A percentile compares a stretch with the other conserved stretches of the same genome.
phyloP scores from a whole-genome alignment of 92 coral and sea anemone genomes.

The Heliopora coerulea region DNA sequence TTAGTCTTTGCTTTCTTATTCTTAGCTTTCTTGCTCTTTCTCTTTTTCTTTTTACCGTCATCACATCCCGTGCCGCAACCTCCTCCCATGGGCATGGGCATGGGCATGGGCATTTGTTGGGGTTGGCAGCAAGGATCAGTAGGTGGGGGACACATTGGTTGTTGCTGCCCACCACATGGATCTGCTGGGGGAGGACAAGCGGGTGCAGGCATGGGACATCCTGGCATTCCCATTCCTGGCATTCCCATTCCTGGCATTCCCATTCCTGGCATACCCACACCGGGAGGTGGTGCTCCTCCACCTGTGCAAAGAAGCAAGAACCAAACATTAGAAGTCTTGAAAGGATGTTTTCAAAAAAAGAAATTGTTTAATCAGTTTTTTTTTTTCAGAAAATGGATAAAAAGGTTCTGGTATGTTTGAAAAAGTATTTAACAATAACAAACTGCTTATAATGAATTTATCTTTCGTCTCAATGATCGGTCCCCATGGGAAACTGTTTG shows the following conservation, averaged over 20 bases:
- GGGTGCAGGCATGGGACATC: conserved; percentile 20
- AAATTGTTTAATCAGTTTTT: no score
- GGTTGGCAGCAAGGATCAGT: conserved; percentile 23
- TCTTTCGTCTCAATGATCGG: no score
- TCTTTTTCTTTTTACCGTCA: conserved; percentile 5
- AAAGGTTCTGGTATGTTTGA: no score
- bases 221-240: conserved; percentile 11
- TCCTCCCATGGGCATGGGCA: conserved; percentile 9
- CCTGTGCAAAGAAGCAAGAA: no score
- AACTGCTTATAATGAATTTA: no score
- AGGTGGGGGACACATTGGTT: conserved; percentile 29
- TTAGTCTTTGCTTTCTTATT: background rate
- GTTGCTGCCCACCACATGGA: conserved; percentile 33
- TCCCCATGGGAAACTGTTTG: no score
- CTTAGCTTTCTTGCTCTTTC: background rate
- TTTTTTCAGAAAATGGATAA: no score
- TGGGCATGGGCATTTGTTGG: conserved; percentile 12
- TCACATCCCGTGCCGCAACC: conserved; percentile 42
- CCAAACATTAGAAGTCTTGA: no score
- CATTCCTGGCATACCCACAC: background rate
- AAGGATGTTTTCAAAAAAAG: no score
- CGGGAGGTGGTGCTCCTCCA: conserved; percentile 14
- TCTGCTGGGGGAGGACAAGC: conserved; percentile 12
- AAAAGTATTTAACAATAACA: no score
- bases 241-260: conserved; percentile 18